Evolutionary conservation across 2,888 invertebrate species (phyloP).

Genomic region (Alviniconcha strummeri): DNA sequence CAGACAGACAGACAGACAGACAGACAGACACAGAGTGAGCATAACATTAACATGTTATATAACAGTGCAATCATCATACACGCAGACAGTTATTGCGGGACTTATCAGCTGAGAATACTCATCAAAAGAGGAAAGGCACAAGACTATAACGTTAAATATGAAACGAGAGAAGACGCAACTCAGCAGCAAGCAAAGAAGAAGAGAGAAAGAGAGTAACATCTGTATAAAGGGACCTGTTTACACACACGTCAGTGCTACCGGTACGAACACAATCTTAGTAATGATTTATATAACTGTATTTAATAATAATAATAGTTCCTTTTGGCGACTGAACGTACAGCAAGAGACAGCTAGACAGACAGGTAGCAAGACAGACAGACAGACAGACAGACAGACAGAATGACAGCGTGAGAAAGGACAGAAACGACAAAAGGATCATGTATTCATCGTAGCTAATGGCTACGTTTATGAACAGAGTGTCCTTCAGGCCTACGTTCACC

Average conservation of each 20-base stretch:
- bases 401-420: neutral
- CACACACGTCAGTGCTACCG: neutral
- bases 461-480: neutral
- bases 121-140: neutral
- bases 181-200: neutral
- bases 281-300: neutral
- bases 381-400: neutral
- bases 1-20: neutral
- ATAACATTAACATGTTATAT: neutral
- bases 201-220: neutral
- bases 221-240: neutral
- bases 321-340: neutral
- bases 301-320: neutral
- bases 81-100: no score
- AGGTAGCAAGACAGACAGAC: neutral
- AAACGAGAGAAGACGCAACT: neutral
- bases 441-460: neutral
- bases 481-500: no score
- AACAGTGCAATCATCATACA: no score
- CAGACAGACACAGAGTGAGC: constrained; percentile 2
- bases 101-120: no score
- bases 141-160: neutral
- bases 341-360: neutral
- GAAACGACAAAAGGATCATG: no score
- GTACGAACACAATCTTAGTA: neutral